phyloP scores from a whole-genome alignment of 2,888 invertebrate genomes.

The Papilio demoleus region DNA sequence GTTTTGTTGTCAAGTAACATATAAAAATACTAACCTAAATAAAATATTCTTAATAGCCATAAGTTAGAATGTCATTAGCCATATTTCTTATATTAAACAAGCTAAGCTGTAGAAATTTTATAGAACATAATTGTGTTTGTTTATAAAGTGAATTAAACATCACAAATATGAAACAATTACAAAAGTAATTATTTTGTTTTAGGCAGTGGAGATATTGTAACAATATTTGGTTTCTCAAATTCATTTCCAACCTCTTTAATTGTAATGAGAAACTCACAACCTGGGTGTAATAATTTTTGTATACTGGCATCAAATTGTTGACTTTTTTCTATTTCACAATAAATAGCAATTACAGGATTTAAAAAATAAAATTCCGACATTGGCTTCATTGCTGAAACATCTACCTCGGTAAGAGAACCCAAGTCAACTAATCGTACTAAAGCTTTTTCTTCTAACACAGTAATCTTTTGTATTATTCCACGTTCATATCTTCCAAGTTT shows the following conservation, averaged over 20 bases:
- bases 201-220: slow-evolving; percentile 37
- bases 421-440: slow-evolving; percentile 51
- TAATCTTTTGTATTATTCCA: slow-evolving; percentile 48
- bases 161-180: background rate
- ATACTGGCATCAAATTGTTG: slow-evolving; percentile 42
- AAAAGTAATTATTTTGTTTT: background rate
- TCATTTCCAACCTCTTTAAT: slow-evolving; percentile 43
- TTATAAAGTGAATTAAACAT: background rate
- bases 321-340: slow-evolving; percentile 43
- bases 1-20: too few species aligned
- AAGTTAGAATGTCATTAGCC: too few species aligned
- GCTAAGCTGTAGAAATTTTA: too few species aligned
- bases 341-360: slow-evolving; percentile 45
- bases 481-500: slow-evolving; percentile 48
- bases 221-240: slow-evolving; percentile 44
- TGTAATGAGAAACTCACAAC: slow-evolving; percentile 46
- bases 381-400: slow-evolving; percentile 46
- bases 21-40: too few species aligned
- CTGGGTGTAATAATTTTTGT: slow-evolving; percentile 42
- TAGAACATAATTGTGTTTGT: background rate
- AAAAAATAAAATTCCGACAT: slow-evolving; percentile 44
- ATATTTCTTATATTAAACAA: too few species aligned
- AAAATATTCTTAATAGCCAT: too few species aligned
- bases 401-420: slow-evolving; percentile 47
- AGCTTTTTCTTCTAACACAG: slow-evolving; percentile 41